A percentile compares a stretch with the other conserved stretches of the same genome.
Evolutionary conservation across 1,140 invertebrate genomes (phyloP).

Genomic region (Apis cerana): DNA sequence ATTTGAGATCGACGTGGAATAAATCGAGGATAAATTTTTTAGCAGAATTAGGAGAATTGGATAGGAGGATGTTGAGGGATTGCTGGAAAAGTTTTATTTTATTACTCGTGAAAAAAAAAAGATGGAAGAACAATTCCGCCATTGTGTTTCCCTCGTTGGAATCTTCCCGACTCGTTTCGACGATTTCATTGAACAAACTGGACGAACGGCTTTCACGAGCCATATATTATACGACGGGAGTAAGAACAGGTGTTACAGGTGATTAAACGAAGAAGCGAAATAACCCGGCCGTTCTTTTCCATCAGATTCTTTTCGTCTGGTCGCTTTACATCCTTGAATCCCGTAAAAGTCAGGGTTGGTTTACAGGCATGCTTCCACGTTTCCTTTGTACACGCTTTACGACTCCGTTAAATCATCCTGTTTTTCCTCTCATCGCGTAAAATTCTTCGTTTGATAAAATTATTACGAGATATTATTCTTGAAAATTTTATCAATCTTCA

Average conservation of each 20-base stretch:
- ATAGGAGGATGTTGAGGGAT: too few relatives aligned
- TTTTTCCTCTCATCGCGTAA: background rate
- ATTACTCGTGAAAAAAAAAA: background rate
- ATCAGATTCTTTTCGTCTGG: background rate
- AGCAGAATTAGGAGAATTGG: too few relatives aligned
- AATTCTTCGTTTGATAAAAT: background rate
- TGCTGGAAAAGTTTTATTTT: background rate
- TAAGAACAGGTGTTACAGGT: conserved; percentile 14
- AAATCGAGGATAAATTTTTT: too few relatives aligned
- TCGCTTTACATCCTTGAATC: background rate
- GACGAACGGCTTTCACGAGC: background rate
- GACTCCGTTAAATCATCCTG: background rate
- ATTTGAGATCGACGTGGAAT: too few relatives aligned
- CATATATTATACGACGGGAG: background rate
- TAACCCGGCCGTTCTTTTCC: background rate
- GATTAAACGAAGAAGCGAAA: conserved; percentile 22
- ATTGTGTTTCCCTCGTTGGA: background rate
- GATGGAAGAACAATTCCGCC: background rate
- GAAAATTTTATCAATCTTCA: background rate
- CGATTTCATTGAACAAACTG: conserved; percentile 5
- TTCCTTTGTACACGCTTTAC: conserved; percentile 25
- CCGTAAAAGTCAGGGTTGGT: background rate
- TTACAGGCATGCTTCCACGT: background rate
- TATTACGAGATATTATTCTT: background rate
- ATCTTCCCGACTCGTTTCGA: background rate